Percentiles rank a stretch among this genome's conserved stretches.
phyloP scores from a whole-genome alignment of 2,888 invertebrate species.

The Magallana nippona region DNA sequence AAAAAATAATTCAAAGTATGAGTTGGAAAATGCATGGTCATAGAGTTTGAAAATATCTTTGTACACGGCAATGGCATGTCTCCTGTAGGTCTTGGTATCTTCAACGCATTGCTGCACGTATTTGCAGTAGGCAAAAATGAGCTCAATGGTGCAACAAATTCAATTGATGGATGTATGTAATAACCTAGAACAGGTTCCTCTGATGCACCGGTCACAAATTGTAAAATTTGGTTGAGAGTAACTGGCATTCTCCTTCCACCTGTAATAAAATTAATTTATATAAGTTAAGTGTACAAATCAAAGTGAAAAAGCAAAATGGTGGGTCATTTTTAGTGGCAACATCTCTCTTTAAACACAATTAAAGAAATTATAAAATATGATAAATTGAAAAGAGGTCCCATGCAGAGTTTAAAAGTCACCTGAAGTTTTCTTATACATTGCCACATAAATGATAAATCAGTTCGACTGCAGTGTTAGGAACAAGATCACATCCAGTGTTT shows the following conservation, averaged over 20 bases:
- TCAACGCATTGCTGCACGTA: constrained; percentile 41
- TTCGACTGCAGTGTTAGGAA: too few relatives aligned
- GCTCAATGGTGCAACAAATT: constrained; percentile 8
- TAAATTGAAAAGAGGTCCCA: too few relatives aligned
- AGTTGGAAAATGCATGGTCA: constrained; percentile 41
- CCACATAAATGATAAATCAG: too few relatives aligned
- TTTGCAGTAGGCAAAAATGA: constrained; percentile 44
- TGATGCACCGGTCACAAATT: constrained; percentile 40
- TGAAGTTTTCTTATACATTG: too few relatives aligned
- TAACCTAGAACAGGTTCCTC: constrained; percentile 46
- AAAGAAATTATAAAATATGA: too few relatives aligned
- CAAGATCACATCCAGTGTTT: too few relatives aligned
- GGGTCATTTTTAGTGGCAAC: too few relatives aligned
- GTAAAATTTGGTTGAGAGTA: constrained; percentile 19
- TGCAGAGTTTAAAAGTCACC: too few relatives aligned
- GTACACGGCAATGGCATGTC: not conserved
- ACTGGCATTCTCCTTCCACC: constrained; percentile 34
- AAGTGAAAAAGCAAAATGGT: too few relatives aligned
- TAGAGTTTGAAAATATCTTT: constrained; percentile 5
- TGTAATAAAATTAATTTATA: constrained; percentile 3
- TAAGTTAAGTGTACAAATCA: too few relatives aligned
- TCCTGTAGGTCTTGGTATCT: constrained; percentile 27
- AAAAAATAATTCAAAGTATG: constrained; percentile 28
- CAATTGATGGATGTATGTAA: constrained; percentile 39
- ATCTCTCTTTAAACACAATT: too few relatives aligned